phyloP scores from a whole-genome alignment of 2,113 vertebrate species.

The Anser brachyrhynchus region DNA sequence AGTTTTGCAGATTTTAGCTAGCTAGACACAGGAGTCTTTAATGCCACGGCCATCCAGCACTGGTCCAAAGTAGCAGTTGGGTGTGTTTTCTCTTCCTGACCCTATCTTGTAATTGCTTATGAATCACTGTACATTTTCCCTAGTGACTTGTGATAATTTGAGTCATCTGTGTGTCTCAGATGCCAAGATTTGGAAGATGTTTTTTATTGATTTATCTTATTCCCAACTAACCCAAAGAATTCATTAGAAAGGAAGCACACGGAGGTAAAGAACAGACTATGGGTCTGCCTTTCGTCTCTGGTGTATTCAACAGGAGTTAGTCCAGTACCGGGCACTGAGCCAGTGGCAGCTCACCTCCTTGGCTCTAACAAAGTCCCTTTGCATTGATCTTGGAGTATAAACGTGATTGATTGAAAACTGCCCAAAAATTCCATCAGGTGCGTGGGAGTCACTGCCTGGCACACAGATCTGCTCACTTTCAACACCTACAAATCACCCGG shows the following conservation, averaged over 20 bases:
- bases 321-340: not conserved
- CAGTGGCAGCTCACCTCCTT: not conserved
- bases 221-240: not conserved
- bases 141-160: not conserved
- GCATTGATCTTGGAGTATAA: not conserved
- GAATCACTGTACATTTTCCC: not conserved
- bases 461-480: not conserved
- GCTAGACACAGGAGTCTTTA: not conserved
- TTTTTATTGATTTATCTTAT: not conserved
- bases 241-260: not conserved
- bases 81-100: not conserved
- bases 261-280: not conserved
- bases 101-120: not conserved
- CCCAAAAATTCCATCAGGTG: not conserved
- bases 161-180: not conserved
- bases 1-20: slow-evolving; percentile 14
- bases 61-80: not conserved
- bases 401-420: slow-evolving; percentile 10
- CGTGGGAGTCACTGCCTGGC: not conserved
- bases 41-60: not conserved
- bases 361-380: not conserved
- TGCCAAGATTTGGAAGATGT: not conserved
- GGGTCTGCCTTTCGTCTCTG: not conserved
- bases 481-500: not conserved
- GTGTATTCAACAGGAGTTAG: not conserved